Percentiles rank a stretch among this genome's conserved stretches.
These are phyloP conservation scores for Lepus townsendii DNA, from an alignment of 2,797 vertebrate genomes.

Conservation along the genomic window DNA sequence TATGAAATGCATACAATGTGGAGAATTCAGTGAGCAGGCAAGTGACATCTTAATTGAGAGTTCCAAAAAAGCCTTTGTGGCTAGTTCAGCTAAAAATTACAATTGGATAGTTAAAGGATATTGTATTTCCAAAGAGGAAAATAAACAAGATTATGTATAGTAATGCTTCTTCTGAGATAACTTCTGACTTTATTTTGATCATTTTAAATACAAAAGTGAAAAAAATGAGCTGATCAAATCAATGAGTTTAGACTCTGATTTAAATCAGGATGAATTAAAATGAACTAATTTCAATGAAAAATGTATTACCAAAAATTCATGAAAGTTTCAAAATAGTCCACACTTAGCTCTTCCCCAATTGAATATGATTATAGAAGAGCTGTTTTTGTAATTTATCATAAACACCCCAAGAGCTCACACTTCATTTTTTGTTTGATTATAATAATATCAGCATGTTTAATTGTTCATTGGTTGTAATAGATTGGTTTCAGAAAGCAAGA, in stretches of 20 bases:
- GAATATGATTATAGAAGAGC: constrained; percentile 19
- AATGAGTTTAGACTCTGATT: not conserved
- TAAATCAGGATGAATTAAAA: constrained; percentile 23
- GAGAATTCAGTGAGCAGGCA: not conserved
- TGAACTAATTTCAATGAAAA: constrained; percentile 44
- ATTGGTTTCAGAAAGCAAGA: constrained; percentile 81
- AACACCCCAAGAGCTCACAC: constrained; percentile 2
- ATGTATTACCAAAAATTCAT: not conserved
- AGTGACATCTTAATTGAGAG: not conserved
- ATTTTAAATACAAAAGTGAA: not conserved
- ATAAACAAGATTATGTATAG: not conserved
- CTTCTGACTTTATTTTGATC: not conserved
- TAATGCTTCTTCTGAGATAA: not conserved
- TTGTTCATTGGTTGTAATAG: constrained; percentile 71
- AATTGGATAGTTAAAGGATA: not conserved
- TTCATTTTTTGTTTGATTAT: constrained; percentile 80
- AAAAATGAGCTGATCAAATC: not conserved
- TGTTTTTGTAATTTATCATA: constrained; percentile 63
- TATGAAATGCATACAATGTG: not conserved
- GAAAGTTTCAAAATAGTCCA: constrained; percentile 18
- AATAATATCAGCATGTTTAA: constrained; percentile 79
- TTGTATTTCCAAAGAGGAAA: not conserved
- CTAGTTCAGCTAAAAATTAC: not conserved
- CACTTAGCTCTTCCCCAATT: not conserved
- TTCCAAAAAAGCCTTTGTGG: not conserved